Conservation (phyloP, 2,113 vertebrate genomes). For the Paradoxurus hermaphroditus region DNA sequence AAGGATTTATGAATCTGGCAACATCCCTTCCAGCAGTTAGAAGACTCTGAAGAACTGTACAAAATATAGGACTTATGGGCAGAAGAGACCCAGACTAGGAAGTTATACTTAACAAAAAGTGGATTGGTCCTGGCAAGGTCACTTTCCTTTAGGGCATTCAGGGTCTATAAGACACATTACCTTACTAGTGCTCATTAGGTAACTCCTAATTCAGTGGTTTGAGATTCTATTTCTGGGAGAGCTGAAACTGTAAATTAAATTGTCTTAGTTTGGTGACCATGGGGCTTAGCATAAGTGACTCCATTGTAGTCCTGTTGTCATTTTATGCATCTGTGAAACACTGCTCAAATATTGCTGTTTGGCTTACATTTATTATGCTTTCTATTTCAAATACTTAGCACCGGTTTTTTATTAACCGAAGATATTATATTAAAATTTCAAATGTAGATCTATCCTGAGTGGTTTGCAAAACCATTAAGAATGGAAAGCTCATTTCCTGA, state of each 20-base stretch:
- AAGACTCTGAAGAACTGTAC: background rate
- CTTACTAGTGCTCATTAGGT: too few species aligned
- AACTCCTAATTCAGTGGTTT: background rate
- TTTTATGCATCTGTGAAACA: background rate
- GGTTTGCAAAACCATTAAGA: background rate
- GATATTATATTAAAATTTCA: background rate
- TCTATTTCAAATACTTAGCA: background rate
- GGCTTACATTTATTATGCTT: background rate
- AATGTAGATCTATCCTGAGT: background rate
- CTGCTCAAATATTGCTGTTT: background rate
- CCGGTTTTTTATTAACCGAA: background rate
- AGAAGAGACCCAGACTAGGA: background rate
- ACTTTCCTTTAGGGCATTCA: background rate
- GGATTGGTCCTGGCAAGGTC: background rate
- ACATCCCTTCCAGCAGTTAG: background rate
- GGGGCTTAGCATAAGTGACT: background rate
- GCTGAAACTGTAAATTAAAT: background rate
- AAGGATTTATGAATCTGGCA: background rate
- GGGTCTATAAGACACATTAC: background rate
- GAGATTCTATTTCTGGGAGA: background rate
- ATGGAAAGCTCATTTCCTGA: background rate
- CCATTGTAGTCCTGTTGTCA: background rate
- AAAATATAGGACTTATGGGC: background rate
- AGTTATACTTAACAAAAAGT: background rate
- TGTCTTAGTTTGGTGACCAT: background rate